Base-by-base conservation (phyloP, 2,113 vertebrate species). In the Malurus cyaneus region DNA sequence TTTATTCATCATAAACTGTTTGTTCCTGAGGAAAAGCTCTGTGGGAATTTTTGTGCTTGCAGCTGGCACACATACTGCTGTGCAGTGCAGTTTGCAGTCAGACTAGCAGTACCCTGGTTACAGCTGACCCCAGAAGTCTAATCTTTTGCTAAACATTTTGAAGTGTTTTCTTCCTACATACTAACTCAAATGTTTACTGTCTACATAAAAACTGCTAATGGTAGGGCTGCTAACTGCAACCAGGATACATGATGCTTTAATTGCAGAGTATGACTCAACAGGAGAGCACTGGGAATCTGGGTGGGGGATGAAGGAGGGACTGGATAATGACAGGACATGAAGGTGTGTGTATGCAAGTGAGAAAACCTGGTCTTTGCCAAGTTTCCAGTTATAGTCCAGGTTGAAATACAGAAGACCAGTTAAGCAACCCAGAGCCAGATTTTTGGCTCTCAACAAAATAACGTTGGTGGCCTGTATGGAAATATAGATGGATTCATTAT, bases 81-180 rank as follows among this genome's bases (percentile, higher is more conserved):
- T 52, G 47, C n/a, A 83, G 25, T 46, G 88, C 18, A n/a, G 21
- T 88, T 88, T 25, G 8, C 49, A 76, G 49, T 62, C 28, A 50
- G 26, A 36, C 17, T 31, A 77, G 25, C n/a, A 62, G 32, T 39
- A 26, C 15, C 7, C 17, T 1, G 1, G 11, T 47, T 65, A n/a
- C 2, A 86, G 54, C 54, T 81, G 50, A 73, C 73, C 26, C 11
- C 64, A 90, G 47, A 69, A 88, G 28, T 41, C 54, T 31, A 46
- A 36, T 26, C 54, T 65, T 93, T 93, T 65, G 53, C 29, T 94
- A 92, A 96, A 94, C 53, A 92, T 42, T 59, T 73, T 89, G 42
- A 95, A 95, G 90, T 90, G 72, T 62, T 92, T 90, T 81, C 82
- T 95, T 95, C 82, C 96, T 92, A 73, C 90, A 77, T 57, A 49